These are phyloP conservation scores for Leptestheria dahalacensis DNA, from an alignment of 1,140 invertebrate species.

Conservation along the genomic window DNA sequence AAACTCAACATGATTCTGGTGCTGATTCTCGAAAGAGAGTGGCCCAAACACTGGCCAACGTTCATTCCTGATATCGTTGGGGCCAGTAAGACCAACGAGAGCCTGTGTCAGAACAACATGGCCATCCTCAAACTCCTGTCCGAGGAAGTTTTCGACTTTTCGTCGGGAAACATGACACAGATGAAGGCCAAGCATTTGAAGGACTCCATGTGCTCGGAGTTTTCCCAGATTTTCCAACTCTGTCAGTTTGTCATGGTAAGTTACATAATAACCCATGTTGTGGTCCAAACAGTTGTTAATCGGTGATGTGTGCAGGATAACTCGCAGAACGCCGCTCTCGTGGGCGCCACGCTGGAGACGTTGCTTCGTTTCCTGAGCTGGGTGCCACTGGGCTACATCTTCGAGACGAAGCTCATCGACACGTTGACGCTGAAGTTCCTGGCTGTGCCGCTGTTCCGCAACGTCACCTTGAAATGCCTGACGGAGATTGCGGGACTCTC, in stretches of 20 bases:
- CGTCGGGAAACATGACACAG: constrained; percentile 92
- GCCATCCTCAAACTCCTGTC: constrained; percentile 90
- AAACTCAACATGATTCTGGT: constrained; percentile 99
- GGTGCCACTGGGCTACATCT: constrained; percentile 99
- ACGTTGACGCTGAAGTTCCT: constrained; percentile 95
- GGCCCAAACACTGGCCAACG: constrained; percentile 98
- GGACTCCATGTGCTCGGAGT: constrained; percentile 99
- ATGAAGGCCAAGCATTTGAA: constrained; percentile 98
- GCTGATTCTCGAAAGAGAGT: constrained; percentile 95
- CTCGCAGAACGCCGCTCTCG: constrained; percentile 87
- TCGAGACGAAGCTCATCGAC: constrained; percentile 93
- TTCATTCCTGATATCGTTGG: constrained; percentile 99
- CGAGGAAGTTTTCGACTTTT: constrained; percentile 99
- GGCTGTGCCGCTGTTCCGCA: constrained; percentile 92
- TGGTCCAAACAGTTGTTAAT: no score
- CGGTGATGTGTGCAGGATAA: constrained; percentile 49
- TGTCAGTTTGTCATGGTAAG: constrained; percentile 88
- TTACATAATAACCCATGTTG: no score
- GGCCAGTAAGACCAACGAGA: constrained; percentile 96
- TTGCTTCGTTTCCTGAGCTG: constrained; percentile 94
- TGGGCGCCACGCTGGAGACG: constrained; percentile 88
- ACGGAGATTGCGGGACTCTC: constrained; percentile 92
- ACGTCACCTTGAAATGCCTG: constrained; percentile 94
- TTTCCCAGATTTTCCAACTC: constrained; percentile 92
- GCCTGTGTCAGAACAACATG: constrained; percentile 99